Percentiles rank a stretch among this genome's conserved stretches.
These are phyloP conservation scores for Zaprionus taronus DNA, from an alignment of 1,140 invertebrate genomes.

Conservation along the genomic window DNA sequence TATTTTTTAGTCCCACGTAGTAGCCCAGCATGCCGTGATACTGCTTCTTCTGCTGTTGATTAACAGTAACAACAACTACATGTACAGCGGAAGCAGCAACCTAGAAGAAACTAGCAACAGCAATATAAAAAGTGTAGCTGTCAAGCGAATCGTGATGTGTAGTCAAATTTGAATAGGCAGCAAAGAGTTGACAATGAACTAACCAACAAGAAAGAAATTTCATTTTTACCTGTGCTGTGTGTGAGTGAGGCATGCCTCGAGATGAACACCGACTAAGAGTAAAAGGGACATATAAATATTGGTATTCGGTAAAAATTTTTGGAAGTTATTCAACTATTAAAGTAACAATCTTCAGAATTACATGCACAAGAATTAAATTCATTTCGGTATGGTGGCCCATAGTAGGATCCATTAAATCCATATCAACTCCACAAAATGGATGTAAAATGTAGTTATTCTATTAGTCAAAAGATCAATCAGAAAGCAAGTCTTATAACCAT, in stretches of 20 bases:
- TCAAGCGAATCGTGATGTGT: slow-evolving; percentile 44
- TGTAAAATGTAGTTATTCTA: too few relatives aligned
- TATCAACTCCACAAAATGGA: too few relatives aligned
- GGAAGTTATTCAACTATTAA: not conserved
- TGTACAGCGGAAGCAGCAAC: slow-evolving; percentile 4
- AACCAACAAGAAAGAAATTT: slow-evolving; percentile 11
- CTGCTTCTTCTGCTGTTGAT: slow-evolving; percentile 41
- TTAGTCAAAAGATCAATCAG: too few relatives aligned
- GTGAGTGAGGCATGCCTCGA: slow-evolving; percentile 25
- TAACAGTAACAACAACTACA: slow-evolving; percentile 40
- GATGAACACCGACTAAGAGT: not conserved
- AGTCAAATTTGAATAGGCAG: slow-evolving; percentile 43
- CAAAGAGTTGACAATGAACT: slow-evolving; percentile 39
- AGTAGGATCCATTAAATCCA: not conserved
- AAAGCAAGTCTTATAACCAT: too few relatives aligned
- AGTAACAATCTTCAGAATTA: too few relatives aligned
- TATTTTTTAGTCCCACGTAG: slow-evolving; percentile 43
- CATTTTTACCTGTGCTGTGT: slow-evolving; percentile 40
- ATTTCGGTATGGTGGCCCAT: too few relatives aligned
- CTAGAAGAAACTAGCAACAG: slow-evolving; percentile 41
- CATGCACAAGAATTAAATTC: too few relatives aligned
- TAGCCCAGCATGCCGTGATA: slow-evolving; percentile 35
- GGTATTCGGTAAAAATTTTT: not conserved
- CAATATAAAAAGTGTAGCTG: slow-evolving; percentile 41
- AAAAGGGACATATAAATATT: not conserved